Conservation (phyloP, 2,797 vertebrate genomes). For the Tapera naevia region DNA sequence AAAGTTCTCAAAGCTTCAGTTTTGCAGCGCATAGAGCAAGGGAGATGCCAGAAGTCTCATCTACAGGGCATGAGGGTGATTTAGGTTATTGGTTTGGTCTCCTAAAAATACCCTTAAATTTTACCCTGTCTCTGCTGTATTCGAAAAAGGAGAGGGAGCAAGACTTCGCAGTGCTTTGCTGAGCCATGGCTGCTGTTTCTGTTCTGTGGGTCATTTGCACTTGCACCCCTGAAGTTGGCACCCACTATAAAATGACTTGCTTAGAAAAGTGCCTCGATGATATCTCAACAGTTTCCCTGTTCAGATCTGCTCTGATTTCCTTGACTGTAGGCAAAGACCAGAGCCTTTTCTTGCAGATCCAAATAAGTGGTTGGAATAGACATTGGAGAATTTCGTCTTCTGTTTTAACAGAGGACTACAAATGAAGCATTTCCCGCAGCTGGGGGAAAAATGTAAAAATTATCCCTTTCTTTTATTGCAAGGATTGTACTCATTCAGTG, state of each 20-base stretch:
- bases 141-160: neutral
- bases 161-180: neutral
- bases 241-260: neutral
- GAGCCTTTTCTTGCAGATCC: neutral
- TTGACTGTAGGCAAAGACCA: neutral
- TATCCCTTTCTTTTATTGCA: neutral
- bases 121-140: neutral
- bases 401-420: neutral
- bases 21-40: neutral
- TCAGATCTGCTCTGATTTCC: neutral
- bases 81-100: neutral
- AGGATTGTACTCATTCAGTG: neutral
- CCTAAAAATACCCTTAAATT: neutral
- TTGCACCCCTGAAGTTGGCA: neutral
- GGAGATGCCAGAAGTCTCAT: neutral
- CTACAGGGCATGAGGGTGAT: neutral
- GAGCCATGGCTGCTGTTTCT: neutral
- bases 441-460: neutral
- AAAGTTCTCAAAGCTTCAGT: neutral
- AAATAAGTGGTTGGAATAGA: neutral
- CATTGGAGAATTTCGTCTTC: neutral
- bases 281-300: neutral
- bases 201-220: neutral
- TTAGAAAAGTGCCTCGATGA: neutral
- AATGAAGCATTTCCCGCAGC: neutral